Evolutionary conservation across 1,140 invertebrate genomes (phyloP).

Genomic region (Maconellicoccus hirsutus): DNA sequence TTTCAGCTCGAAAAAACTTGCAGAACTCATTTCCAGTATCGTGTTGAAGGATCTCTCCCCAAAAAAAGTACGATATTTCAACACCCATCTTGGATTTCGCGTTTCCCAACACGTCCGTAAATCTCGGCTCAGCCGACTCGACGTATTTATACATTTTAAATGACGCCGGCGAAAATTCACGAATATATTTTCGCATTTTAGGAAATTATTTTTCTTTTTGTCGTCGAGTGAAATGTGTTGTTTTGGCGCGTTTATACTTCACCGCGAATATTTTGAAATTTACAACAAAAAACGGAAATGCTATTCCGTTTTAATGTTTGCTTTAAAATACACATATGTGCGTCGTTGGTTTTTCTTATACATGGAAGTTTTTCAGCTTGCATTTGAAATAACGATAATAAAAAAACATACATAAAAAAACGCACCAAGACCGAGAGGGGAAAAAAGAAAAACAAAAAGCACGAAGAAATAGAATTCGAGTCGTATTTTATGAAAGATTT

Average conservation of each 20-base stretch:
- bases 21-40: too few relatives aligned
- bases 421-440: background rate
- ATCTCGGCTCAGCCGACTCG: too few relatives aligned
- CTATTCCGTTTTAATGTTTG: slow-evolving; percentile 12
- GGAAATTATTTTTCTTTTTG: too few relatives aligned
- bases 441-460: background rate
- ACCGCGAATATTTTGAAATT: background rate
- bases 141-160: too few relatives aligned
- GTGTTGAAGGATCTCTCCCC: too few relatives aligned
- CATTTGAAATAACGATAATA: slow-evolving; percentile 10
- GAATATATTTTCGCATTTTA: too few relatives aligned
- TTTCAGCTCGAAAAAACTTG: too few relatives aligned
- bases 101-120: too few relatives aligned
- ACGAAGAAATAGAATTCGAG: background rate
- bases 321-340: slow-evolving; percentile 20
- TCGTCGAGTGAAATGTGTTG: too few relatives aligned
- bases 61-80: too few relatives aligned
- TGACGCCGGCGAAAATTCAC: too few relatives aligned
- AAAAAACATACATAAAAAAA: slow-evolving; percentile 14
- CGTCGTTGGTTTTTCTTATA: background rate
- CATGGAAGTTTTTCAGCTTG: background rate
- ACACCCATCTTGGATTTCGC: too few relatives aligned
- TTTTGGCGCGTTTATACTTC: background rate
- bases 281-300: background rate
- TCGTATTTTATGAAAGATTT: slow-evolving; percentile 16